Percentiles rank a stretch among this genome's conserved stretches.
These are phyloP conservation scores for Metridium senile DNA, from an alignment of 92 coral and sea anemone species.

Conservation along the genomic window DNA sequence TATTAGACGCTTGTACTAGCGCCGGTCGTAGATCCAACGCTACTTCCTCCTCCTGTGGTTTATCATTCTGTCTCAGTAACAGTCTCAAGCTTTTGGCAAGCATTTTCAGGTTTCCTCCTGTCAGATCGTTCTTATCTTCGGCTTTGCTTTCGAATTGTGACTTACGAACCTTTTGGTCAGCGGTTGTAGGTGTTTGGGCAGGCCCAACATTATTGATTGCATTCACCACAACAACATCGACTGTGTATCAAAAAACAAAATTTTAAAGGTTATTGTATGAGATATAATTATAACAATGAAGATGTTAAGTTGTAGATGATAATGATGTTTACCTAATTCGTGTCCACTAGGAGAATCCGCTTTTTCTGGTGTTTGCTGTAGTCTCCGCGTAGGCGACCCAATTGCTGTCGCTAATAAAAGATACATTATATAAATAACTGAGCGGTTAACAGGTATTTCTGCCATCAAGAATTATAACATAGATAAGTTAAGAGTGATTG, in stretches of 20 bases:
- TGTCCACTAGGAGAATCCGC: constrained; percentile 28
- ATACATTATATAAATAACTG: too few relatives aligned
- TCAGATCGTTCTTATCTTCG: constrained; percentile 74
- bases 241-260: constrained; percentile 22
- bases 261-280: too few relatives aligned
- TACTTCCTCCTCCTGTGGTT: constrained; percentile 65
- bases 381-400: neutral
- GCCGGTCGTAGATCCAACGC: constrained; percentile 82
- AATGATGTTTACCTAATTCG: constrained; percentile 5
- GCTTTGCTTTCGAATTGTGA: constrained; percentile 58
- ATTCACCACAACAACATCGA: constrained; percentile 46
- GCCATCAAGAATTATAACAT: too few relatives aligned
- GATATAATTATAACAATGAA: too few relatives aligned
- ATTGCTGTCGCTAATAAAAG: neutral
- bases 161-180: constrained; percentile 54
- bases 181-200: constrained; percentile 64
- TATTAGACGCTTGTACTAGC: constrained; percentile 79
- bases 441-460: too few relatives aligned
- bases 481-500: too few relatives aligned
- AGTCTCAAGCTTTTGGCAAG: constrained; percentile 69
- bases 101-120: constrained; percentile 89
- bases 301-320: too few relatives aligned
- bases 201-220: constrained; percentile 66
- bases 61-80: constrained; percentile 54
- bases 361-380: constrained; percentile 1